phyloP scores from a whole-genome alignment of 2,113 vertebrate species.

The Gasterosteus nipponicus region DNA sequence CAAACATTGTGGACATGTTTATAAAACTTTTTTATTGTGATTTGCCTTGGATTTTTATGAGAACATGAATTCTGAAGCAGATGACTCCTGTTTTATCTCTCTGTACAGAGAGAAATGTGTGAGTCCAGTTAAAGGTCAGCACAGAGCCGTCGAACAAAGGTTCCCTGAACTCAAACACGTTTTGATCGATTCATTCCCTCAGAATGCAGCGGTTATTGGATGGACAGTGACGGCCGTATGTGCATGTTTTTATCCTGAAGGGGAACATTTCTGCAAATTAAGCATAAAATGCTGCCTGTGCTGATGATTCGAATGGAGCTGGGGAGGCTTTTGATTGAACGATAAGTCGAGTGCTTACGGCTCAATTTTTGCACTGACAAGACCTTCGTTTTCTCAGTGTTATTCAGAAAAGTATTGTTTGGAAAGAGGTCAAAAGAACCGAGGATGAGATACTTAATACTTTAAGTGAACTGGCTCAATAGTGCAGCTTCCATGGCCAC shows the following conservation, averaged over 20 bases:
- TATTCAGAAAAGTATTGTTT: slow-evolving; percentile 22
- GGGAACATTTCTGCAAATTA: slow-evolving; percentile 2
- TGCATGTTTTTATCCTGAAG: neutral
- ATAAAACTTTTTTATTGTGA: neutral
- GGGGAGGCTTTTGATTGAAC: slow-evolving; percentile 43
- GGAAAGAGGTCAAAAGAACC: slow-evolving; percentile 35
- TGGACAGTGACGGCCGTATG: slow-evolving; percentile 3
- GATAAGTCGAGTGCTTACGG: slow-evolving; percentile 43
- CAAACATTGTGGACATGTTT: neutral
- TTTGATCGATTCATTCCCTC: slow-evolving; percentile 36
- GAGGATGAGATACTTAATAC: slow-evolving; percentile 13
- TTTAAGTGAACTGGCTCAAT: neutral
- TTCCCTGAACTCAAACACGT: slow-evolving; percentile 59
- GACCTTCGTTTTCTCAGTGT: slow-evolving; percentile 26
- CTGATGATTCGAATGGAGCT: slow-evolving; percentile 6
- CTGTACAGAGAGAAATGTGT: slow-evolving; percentile 13
- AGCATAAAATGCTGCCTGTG: slow-evolving; percentile 1
- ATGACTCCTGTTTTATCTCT: neutral
- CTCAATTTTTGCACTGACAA: slow-evolving; percentile 54
- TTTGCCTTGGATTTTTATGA: neutral
- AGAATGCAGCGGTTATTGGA: slow-evolving; percentile 16
- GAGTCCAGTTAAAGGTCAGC: slow-evolving; percentile 38
- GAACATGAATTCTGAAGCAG: neutral
- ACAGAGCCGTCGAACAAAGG: slow-evolving; percentile 41
- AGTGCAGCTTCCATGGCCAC: slow-evolving; percentile 26